Evolutionary conservation across 2,113 vertebrate species (phyloP).

Genomic region (Oplegnathus fasciatus): DNA sequence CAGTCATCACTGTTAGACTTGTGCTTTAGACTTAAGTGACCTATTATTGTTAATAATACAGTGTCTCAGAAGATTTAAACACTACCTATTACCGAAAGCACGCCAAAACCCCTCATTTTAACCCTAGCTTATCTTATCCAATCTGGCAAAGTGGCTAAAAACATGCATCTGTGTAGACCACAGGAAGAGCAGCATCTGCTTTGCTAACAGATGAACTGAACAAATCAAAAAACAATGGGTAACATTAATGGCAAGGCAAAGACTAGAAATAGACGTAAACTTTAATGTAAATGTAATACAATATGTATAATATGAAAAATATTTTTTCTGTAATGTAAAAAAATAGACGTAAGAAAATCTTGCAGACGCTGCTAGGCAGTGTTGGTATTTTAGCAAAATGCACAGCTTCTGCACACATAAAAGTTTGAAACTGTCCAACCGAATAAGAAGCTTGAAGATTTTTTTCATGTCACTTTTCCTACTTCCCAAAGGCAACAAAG

Average conservation of each 20-base stretch:
- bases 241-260: constrained; percentile 7
- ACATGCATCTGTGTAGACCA: not conserved
- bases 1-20: constrained; percentile 43
- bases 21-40: constrained; percentile 55
- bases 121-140: not conserved
- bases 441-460: not conserved
- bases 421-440: constrained; percentile 7
- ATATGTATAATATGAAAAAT: constrained; percentile 27
- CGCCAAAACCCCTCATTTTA: constrained; percentile 5
- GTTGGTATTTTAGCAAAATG: constrained; percentile 16
- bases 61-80: constrained; percentile 18
- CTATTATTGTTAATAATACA: constrained; percentile 26
- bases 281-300: constrained; percentile 15
- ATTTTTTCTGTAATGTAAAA: constrained; percentile 32
- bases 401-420: not conserved
- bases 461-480: constrained; percentile 41
- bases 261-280: not conserved
- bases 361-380: constrained; percentile 9
- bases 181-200: constrained; percentile 6
- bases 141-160: not conserved
- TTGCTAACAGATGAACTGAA: constrained; percentile 6
- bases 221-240: not conserved
- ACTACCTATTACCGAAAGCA: constrained; percentile 32
- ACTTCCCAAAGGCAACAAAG: constrained; percentile 53
- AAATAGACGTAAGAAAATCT: not conserved